Conservation (phyloP, 2,888 invertebrate genomes). For the Gymnoscelis rufifasciata region DNA sequence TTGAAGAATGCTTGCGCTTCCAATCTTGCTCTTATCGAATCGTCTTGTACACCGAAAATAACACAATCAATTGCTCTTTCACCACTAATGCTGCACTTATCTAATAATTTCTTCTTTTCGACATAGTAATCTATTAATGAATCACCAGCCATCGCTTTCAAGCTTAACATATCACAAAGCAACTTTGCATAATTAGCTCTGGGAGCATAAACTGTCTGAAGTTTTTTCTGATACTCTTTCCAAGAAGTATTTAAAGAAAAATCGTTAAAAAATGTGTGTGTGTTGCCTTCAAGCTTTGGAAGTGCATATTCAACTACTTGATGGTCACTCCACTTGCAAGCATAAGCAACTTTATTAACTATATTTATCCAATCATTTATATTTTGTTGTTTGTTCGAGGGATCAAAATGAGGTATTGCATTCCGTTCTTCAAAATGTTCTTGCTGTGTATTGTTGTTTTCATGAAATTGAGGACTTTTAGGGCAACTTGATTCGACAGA, state of each 20-base stretch:
- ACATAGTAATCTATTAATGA: conserved; percentile 6
- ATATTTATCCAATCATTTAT: conserved; percentile 5
- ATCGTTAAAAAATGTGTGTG: background rate
- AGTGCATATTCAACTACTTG: conserved; percentile 8
- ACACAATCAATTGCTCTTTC: conserved; percentile 11
- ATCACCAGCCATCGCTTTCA: conserved; percentile 1
- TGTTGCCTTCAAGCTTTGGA: conserved; percentile 3
- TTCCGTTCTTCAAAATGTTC: background rate
- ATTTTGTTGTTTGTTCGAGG: conserved; percentile 6
- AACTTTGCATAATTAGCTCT: conserved; percentile 10
- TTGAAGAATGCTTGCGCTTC: background rate
- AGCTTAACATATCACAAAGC: conserved; percentile 8
- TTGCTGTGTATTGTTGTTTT: background rate
- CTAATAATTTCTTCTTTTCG: conserved; percentile 4
- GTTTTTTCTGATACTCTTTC: conserved; percentile 11
- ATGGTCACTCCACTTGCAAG: conserved; percentile 9
- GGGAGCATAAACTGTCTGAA: conserved; percentile 2
- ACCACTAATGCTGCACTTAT: conserved; percentile 8
- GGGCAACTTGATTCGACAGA: background rate
- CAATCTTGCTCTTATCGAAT: background rate
- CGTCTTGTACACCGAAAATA: conserved; percentile 11
- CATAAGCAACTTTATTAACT: conserved; percentile 4
- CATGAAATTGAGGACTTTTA: background rate
- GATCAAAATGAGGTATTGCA: conserved; percentile 6
- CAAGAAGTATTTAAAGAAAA: conserved; percentile 3